Evolutionary conservation across 1,140 invertebrate species (phyloP), one percentile per base, ranked within the genome.

Genomic region (Saccostrea echinata): DNA sequence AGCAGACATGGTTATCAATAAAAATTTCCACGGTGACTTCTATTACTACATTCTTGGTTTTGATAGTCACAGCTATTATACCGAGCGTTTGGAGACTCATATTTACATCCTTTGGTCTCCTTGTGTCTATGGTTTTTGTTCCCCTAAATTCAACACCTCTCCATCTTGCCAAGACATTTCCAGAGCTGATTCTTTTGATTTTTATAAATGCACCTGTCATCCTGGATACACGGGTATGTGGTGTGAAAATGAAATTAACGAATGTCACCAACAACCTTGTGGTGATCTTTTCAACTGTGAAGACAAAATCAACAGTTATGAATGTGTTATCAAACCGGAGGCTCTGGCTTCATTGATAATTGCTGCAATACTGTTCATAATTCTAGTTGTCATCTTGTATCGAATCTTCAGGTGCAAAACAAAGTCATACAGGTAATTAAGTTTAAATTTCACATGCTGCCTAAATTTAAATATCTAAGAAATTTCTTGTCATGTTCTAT

Each of bases 231-330:
- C 27, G 24, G 83, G 83, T 6, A n/a, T 51, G 24, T 84, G 83
- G 83, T 84, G 83, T 61, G 52, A 84, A 61, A 84, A n/a, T 33
- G 83, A 84, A 27, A 61, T 84, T n/a, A 16, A 84, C 24, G 83
- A 84, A 61, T 84, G 83, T 61, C 16, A 9, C 16, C 27, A 33
- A 21, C 43, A 57, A 53, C 83, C 83, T 53, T 84, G 83, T 11
- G 52, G 52, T n/a, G n/a, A 13, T 18, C 21, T 84, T 3, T 57
- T 33, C 27, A 21, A 84, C 13, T 84, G 83, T 61, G 18, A 30
- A 30, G 53, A 84, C 27, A n/a, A 53, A 35, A 84, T 84, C 11
- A 84, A 84, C 53, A n/a, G 43, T 24, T 61, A 61, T 27, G 21
- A 24, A 21, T 84, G 83, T 30, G 27, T 33, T 16, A 84, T 84